phyloP scores from a whole-genome alignment of 2,113 vertebrate genomes.

The Cyprinus carpio region DNA sequence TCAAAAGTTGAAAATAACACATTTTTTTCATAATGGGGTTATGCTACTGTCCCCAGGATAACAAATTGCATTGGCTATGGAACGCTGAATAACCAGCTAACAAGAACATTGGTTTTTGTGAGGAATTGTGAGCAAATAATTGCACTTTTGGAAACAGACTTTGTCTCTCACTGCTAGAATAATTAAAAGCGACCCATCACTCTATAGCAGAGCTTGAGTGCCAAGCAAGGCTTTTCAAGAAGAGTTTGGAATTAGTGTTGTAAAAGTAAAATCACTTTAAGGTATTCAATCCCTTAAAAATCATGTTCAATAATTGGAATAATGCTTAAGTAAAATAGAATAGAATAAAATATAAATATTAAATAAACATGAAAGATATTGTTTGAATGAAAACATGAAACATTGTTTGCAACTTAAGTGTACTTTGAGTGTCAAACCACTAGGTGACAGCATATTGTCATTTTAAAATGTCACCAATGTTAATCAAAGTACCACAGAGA shows the following conservation, averaged over 20 bases:
- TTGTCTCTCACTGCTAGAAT: neutral
- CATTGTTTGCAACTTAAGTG: neutral
- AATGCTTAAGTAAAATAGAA: neutral
- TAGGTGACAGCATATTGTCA: neutral
- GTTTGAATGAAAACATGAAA: too few relatives aligned
- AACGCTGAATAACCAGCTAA: neutral
- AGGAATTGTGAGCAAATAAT: neutral
- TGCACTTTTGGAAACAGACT: neutral
- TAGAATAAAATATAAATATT: neutral
- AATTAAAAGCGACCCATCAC: neutral
- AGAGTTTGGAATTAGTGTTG: neutral
- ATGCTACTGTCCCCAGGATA: slow-evolving; percentile 7
- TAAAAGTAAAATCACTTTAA: neutral
- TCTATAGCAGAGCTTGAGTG: neutral
- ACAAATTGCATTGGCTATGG: slow-evolving; percentile 1
- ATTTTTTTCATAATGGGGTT: slow-evolving; percentile 29
- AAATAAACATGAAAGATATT: too few relatives aligned
- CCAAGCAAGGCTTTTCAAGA: neutral
- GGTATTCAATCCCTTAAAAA: neutral
- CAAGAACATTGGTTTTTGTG: neutral
- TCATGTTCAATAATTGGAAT: neutral
- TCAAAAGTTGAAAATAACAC: slow-evolving; percentile 17
- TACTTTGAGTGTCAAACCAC: slow-evolving; percentile 15
- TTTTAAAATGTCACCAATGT: neutral
- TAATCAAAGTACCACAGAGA: neutral